Evolutionary conservation across 2,797 vertebrate genomes (phyloP).

Genomic region (Sciaenops ocellatus): DNA sequence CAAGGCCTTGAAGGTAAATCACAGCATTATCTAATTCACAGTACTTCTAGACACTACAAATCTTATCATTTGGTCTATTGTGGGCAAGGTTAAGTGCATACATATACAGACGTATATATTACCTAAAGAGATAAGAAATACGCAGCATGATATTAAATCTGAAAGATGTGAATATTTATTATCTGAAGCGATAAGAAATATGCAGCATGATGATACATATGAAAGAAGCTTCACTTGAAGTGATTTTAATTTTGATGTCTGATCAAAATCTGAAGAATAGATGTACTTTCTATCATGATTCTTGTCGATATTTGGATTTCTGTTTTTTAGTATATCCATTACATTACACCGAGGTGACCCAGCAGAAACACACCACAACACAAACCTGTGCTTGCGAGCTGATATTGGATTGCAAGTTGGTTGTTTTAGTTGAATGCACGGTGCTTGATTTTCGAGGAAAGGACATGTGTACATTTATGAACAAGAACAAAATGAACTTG

Average conservation of each 20-base stretch:
- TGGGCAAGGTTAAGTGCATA: constrained; percentile 69
- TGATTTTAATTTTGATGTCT: constrained; percentile 41
- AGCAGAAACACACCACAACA: neutral
- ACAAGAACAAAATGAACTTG: neutral
- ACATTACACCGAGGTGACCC: neutral
- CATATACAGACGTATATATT: constrained; percentile 54
- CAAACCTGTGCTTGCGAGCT: neutral
- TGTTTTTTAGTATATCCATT: neutral
- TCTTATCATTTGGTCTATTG: constrained; percentile 52
- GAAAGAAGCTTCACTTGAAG: constrained; percentile 48
- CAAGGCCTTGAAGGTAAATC: constrained; percentile 54
- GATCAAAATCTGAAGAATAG: constrained; percentile 28
- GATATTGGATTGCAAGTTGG: neutral
- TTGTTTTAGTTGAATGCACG: neutral
- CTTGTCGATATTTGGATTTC: neutral
- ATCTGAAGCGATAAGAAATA: constrained; percentile 56
- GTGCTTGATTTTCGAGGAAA: neutral
- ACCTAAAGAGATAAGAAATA: constrained; percentile 64
- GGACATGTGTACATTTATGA: neutral
- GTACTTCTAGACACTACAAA: constrained; percentile 49
- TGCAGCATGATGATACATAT: constrained; percentile 45
- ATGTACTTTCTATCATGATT: constrained; percentile 18
- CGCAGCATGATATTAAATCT: too few relatives aligned
- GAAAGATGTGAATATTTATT: too few relatives aligned
- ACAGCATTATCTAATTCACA: constrained; percentile 39